Base-by-base conservation (phyloP, 2,113 vertebrate species). In the Callithrix jacchus region DNA sequence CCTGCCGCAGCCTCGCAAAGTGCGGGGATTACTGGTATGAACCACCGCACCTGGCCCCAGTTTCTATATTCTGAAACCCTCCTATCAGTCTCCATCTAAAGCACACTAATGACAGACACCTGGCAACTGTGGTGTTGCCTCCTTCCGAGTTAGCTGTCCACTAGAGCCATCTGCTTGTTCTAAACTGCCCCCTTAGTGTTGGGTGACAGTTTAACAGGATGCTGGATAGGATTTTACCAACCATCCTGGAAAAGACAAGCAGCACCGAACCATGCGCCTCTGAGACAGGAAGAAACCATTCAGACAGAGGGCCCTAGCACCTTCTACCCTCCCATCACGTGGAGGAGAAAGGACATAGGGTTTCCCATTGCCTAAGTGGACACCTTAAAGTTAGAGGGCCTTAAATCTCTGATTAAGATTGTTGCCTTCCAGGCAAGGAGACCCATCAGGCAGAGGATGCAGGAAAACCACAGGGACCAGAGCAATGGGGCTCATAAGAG, bases 21-120 rank as follows among this genome's bases (percentile, higher is more conserved):
- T 30, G 61, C 27, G 6, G 61, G 61, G 27, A 64, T 64, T 64
- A 64, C 25, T 30, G 61, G 61, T 1, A 12, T 68, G 66, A 68
- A 14, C 66, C 66, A 35, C 16, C 1, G 61, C 27, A 13, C 61
- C 12, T 13, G 27, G 61, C 58, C 66, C 18, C 16, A 13, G 30
- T 91, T 66, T 89, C 85, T 70, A 58, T 80, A 17, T 73, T 76
- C 52, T 68, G 66, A 85, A 91, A 61, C 42, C 25, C 32, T 86
- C 21, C 13, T 35, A 2, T 47, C 14, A 54, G 30, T 27, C 16
- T 81, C 42, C 54, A 45, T 45, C 61, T 54, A 81, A 76, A 79
- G 32, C 45, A 35, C 49, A 56, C 47, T 76, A 77, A 82, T 37
- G 56, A 70, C 52, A 54, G 42, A 77, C 49, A 17, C 42, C 54